phyloP scores from a whole-genome alignment of 1,140 invertebrate species.

The Leptinotarsa undecemlineata region DNA sequence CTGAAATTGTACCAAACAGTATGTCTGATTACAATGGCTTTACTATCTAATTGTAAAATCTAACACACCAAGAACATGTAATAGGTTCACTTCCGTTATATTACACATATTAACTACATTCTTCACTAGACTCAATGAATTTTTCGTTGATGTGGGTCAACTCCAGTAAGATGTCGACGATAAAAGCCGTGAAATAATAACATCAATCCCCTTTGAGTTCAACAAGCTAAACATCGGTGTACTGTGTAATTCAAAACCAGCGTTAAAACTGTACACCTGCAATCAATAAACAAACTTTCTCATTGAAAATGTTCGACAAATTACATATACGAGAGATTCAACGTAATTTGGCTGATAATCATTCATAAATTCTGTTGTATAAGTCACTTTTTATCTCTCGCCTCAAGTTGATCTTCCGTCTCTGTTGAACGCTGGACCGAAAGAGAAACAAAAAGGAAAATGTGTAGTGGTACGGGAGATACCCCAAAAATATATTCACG shows the following conservation, averaged over 20 bases:
- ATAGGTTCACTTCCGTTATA: too few relatives aligned
- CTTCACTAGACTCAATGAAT: not conserved
- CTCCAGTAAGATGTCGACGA: not conserved
- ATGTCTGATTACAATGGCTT: too few relatives aligned
- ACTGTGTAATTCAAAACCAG: constrained; percentile 19
- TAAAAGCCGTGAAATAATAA: constrained; percentile 19
- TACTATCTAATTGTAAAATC: too few relatives aligned
- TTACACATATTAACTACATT: too few relatives aligned
- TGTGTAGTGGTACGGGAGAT: constrained; percentile 18
- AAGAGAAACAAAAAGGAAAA: constrained; percentile 17
- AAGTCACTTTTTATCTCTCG: constrained; percentile 22
- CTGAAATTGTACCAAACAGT: not conserved
- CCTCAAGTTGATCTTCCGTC: constrained; percentile 19
- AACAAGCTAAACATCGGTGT: constrained; percentile 16
- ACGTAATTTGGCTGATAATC: constrained; percentile 31
- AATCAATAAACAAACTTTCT: constrained; percentile 35
- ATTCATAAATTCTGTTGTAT: constrained; percentile 31
- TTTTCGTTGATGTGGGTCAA: not conserved
- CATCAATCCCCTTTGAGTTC: constrained; percentile 10
- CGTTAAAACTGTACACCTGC: constrained; percentile 30
- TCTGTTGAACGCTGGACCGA: not conserved
- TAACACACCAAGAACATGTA: too few relatives aligned
- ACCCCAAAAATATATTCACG: not conserved
- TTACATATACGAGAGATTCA: constrained; percentile 24
- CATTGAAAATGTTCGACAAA: constrained; percentile 30